Evolutionary conservation across 2,113 vertebrate species (phyloP), one percentile per base, ranked within the genome.

Genomic region (Oryzias woworae): DNA sequence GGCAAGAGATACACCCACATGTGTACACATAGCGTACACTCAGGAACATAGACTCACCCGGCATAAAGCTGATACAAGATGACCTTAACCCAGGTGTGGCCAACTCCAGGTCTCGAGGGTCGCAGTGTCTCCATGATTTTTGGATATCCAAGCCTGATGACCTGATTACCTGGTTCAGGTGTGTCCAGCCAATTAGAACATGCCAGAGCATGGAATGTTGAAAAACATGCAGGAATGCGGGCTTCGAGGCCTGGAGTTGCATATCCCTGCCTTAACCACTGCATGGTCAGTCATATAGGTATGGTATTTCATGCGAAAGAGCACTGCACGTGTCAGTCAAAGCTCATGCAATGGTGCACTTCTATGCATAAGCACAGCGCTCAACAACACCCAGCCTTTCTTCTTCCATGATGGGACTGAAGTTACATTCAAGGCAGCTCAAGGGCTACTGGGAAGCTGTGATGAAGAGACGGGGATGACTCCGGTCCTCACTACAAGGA

Each of bases 341-440:
- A 62, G 71, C 51, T 65, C 65, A 66, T 5, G 28, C 22, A 59
- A 53, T 70, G 53, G 58, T 53, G 55, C 75, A 66, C 60, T 64
- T 76, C 50, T 15, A 36, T 65, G 62, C 65, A 26, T 23, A 68
- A 68, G 73, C 36, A 52, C 4, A 31, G 18, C 43, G 65, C 68
- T 79, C 52, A 75, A 61, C 80, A 87, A 78, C 84, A 57, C 51
- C 47, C 18, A 26, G 2, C 41, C 52, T 48, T 55, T 58, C 23
- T 49, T 20, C 69, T 57, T 22, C 44, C n/a, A 3, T 53, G 8
- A 24, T 31, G 61, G 22, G 55, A 62, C 16, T 26, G 20, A 28
- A 46, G 20, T 49, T 60, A 45, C 59, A 45, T 46, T 23, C 17
- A 69, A 57, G 42, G 14, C 17, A 14, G 31, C 62, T 15, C 14